Base-by-base conservation (phyloP, 2,113 vertebrate species). In the Formicarius rufipectus region DNA sequence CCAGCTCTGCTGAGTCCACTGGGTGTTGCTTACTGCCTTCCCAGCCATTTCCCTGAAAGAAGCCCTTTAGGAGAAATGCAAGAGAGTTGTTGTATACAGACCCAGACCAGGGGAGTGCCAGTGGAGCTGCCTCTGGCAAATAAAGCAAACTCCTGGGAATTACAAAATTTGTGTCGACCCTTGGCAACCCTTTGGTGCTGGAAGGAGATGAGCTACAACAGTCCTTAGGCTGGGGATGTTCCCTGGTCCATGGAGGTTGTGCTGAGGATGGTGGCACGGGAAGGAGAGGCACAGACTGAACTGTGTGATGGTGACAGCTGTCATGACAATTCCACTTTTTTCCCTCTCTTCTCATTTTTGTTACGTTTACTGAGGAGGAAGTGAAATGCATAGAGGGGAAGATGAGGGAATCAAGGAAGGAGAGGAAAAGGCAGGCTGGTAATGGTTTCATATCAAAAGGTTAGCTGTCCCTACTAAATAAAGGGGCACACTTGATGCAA, bases 41-140 rank as follows among this genome's bases (percentile, higher is more conserved):
- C 55, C 58, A 62, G 55, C 19, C 1, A 0, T 68, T 93, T 82
- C 23, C n/a, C 33, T 47, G 9, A 31, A 69, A 85, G 31, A 82
- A 79, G 39, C 5, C 14, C 39, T 45, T 72, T 7, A 72, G 82
- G 19, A 83, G 12, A 37, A 63, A 9, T 1, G 1, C 10, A 56
- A 30, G 24, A 56, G 22, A 35, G 19, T 68, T 9, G 1, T 19
- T 6, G 3, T 14, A 31, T 6, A 39, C 0, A 4, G 49, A 83
- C 31, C 33, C 58, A 68, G 72, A 71, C 9, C 44, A 28, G 16
- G 22, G 25, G 30, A 1, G 3, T 39, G 24, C 33, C 52, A 79
- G 19, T 5, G 2, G 10, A 72, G 42, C 17, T 78, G 12, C 15
- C 53, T 31, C 42, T 67, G 33, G 45, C 52, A 82, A 68, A 86